Conservation (phyloP, 2,888 invertebrate species). For the Macrosoma leucophasiata region DNA sequence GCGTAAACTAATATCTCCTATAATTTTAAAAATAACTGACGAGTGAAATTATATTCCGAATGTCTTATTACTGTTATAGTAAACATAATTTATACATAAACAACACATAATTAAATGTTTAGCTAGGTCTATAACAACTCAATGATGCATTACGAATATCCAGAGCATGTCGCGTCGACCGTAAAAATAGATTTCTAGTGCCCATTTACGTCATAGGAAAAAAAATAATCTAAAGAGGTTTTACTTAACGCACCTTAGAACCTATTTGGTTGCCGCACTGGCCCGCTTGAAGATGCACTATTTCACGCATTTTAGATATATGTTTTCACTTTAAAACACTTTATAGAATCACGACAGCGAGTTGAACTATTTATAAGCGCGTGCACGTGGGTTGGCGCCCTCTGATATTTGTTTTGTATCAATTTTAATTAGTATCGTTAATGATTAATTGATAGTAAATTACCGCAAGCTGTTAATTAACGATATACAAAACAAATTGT, state of each 20-base stretch:
- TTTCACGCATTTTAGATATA: slow-evolving; percentile 85
- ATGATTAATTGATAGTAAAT: slow-evolving; percentile 1
- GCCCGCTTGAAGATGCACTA: slow-evolving; percentile 92
- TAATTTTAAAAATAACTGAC: background rate
- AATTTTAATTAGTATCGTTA: too few species aligned
- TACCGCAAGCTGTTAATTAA: too few species aligned
- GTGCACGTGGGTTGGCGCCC: slow-evolving; percentile 28
- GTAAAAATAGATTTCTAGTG: slow-evolving; percentile 31
- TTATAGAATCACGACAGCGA: slow-evolving; percentile 31
- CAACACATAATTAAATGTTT: too few species aligned
- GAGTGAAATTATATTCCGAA: too few species aligned
- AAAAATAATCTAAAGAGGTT: slow-evolving; percentile 11
- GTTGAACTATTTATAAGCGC: slow-evolving; percentile 32
- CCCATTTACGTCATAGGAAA: slow-evolving; percentile 22
- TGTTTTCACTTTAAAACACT: slow-evolving; percentile 29
- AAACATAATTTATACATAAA: too few species aligned
- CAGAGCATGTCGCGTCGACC: slow-evolving; percentile 20
- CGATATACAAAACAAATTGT: too few species aligned
- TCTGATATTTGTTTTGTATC: slow-evolving; percentile 10
- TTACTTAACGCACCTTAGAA: slow-evolving; percentile 80
- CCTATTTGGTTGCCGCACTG: slow-evolving; percentile 96
- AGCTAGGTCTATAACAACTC: background rate
- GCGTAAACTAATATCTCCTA: background rate
- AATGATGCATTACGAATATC: background rate
- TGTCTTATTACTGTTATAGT: too few species aligned